These are phyloP conservation scores for Actinopyga echinites DNA, from an alignment of 53 echinoderm and acorn worm species.

Conservation along the genomic window DNA sequence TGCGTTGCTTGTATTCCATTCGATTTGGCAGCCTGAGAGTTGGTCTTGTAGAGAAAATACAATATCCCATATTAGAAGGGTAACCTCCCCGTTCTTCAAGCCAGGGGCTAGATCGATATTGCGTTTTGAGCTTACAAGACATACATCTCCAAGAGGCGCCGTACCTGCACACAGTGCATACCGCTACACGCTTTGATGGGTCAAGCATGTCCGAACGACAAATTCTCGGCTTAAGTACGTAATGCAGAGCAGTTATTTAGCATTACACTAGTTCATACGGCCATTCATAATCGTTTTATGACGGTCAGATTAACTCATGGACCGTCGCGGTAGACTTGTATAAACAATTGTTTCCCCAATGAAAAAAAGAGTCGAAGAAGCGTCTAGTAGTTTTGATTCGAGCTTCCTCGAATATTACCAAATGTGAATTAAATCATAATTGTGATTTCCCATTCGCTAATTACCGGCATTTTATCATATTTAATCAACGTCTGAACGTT, in stretches of 20 bases:
- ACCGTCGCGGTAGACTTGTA: neutral
- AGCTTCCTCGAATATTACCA: conserved; percentile 19
- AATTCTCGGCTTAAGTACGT: too few relatives aligned
- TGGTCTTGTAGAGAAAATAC: too few relatives aligned
- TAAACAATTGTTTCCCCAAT: conserved; percentile 3
- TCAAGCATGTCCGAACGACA: too few relatives aligned
- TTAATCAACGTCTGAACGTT: neutral
- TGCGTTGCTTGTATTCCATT: too few relatives aligned
- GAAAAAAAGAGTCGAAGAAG: neutral
- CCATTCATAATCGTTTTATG: neutral
- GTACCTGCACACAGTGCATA: too few relatives aligned
- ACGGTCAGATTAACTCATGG: conserved; percentile 5
- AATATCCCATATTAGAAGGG: too few relatives aligned
- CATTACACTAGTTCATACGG: neutral
- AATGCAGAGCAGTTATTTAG: neutral
- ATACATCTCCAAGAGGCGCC: too few relatives aligned
- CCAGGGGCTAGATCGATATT: too few relatives aligned
- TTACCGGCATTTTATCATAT: conserved; percentile 3
- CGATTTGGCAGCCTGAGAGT: too few relatives aligned
- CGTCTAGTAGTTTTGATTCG: neutral
- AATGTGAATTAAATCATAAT: conserved; percentile 33
- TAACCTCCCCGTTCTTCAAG: too few relatives aligned
- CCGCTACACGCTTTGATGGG: too few relatives aligned
- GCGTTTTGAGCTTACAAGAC: too few relatives aligned
- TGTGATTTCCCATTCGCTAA: neutral